phyloP scores from a whole-genome alignment of 2,797 vertebrate species.

The Myotis planiceps region DNA sequence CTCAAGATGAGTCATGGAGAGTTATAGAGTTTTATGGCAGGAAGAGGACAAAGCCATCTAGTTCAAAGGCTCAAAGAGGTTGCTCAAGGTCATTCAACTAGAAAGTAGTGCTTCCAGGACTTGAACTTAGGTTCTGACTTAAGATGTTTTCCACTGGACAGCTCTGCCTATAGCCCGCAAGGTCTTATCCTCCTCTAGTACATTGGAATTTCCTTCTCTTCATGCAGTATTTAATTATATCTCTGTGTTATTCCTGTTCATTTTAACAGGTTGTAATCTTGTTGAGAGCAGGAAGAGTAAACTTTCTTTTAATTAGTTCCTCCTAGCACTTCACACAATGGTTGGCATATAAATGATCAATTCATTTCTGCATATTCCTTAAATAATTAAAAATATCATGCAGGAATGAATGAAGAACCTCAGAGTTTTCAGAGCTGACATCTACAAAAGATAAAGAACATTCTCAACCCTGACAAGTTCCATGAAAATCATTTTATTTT shows the following conservation, averaged over 20 bases:
- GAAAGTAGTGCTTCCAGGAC: slow-evolving; percentile 1
- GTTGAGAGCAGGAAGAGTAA: slow-evolving; percentile 2
- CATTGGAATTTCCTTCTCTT: not conserved
- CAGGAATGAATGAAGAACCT: not conserved
- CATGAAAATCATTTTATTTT: not conserved
- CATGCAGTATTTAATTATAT: not conserved
- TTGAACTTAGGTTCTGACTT: slow-evolving; percentile 56
- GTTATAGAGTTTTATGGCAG: slow-evolving; percentile 69
- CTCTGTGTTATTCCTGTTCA: not conserved
- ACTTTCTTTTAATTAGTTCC: slow-evolving; percentile 15
- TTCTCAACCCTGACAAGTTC: not conserved
- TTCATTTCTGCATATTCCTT: not conserved
- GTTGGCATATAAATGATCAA: not conserved
- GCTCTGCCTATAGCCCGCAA: not conserved
- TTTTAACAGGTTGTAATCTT: not conserved
- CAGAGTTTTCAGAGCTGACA: not conserved
- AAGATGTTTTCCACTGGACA: not conserved
- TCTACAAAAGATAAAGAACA: not conserved
- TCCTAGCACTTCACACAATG: not conserved
- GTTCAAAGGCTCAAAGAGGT: slow-evolving; percentile 48
- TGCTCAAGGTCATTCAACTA: slow-evolving; percentile 38
- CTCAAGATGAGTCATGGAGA: slow-evolving; percentile 71
- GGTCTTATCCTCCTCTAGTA: not conserved
- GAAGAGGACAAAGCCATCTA: slow-evolving; percentile 61
- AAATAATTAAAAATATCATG: slow-evolving; percentile 22